Evolutionary conservation across 2,888 invertebrate species (phyloP), one percentile per base, ranked within the genome.

Genomic region (Cerastoderma edule): DNA sequence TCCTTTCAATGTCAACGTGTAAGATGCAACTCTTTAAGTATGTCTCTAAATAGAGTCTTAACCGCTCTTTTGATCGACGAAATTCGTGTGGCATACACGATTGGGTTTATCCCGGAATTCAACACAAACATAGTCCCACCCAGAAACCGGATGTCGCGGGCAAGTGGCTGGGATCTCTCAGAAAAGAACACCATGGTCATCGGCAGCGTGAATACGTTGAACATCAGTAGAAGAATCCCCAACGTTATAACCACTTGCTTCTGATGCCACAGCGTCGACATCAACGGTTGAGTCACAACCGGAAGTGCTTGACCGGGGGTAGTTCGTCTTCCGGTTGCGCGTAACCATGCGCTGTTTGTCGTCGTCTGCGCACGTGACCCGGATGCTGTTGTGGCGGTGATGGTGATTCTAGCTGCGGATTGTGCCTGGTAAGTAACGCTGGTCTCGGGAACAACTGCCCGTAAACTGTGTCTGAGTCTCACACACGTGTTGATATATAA

Each of bases 11-110:
- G n/a, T n/a, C n/a, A n/a, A n/a, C n/a, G n/a, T n/a, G n/a, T n/a
- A n/a, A n/a, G n/a, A n/a, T n/a, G n/a, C n/a, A n/a, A n/a, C n/a
- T n/a, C n/a, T n/a, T n/a, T n/a, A n/a, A n/a, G n/a, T n/a, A n/a
- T n/a, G n/a, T n/a, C n/a, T n/a, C n/a, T n/a, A n/a, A n/a, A n/a
- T n/a, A n/a, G n/a, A n/a, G n/a, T n/a, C n/a, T n/a, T n/a, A n/a
- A n/a, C n/a, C n/a, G n/a, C n/a, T n/a, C n/a, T n/a, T n/a, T n/a
- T n/a, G n/a, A n/a, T n/a, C n/a, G n/a, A n/a, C n/a, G n/a, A n/a
- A n/a, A n/a, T n/a, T n/a, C 56, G 56, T 10, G 56, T 56, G 2
- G 56, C 56, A 32, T 56, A 56, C 19, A 56, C 56, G 32, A 56
- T 32, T 19, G 56, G 56, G 32, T 56, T 56, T 22, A 56, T 30